Base-by-base conservation (phyloP, 2,888 invertebrate species). In the Nemapogon koenigi region DNA sequence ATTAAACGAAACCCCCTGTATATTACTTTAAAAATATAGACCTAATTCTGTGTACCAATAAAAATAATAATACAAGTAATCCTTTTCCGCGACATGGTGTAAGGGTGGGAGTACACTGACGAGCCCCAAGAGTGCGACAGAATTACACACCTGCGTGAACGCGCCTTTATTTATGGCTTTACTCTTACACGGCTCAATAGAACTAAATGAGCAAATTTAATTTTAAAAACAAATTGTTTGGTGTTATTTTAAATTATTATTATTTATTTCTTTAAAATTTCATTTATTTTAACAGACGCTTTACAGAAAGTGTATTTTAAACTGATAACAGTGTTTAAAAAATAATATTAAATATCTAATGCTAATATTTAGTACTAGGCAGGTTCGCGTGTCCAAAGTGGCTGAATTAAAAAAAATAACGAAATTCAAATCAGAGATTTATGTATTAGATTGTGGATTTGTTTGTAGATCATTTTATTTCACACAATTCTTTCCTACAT, bases 1-100 rank as follows among this genome's bases (percentile, higher is more conserved):
- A n/a, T n/a, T 28, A 32, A 17, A 17, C 16, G 2, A 1, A 40
- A 35, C 59, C 49, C 14, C 46, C 58, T 55, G 43, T 63, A 57
- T 18, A 47, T 38, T 28, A 49, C 51, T 13, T 53, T 50, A 53
- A 49, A 41, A 48, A 48, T 52, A 49, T 47, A 41, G 48, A 48
- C 52, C 53, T 55, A 53, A 42, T 62, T 58, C 52, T 56, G 50
- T 49, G 49, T 45, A 52, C 61, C 56, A 67, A 70, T 73, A 72
- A 73, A 69, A 72, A 71, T 66, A 70, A 70, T 68, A 72, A 67
- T 59, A 53, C 48, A 55, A 52, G 62, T 55, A 71, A 76, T 73
- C 72, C 72, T 73, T 76, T 73, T 63, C 61, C 56, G 51, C 10
- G 22, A 36, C 28, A 31, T 30, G 40, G 29, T 37, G 45, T 66